phyloP scores from a whole-genome alignment of 1,140 invertebrate species.

The Drosophila pachea region DNA sequence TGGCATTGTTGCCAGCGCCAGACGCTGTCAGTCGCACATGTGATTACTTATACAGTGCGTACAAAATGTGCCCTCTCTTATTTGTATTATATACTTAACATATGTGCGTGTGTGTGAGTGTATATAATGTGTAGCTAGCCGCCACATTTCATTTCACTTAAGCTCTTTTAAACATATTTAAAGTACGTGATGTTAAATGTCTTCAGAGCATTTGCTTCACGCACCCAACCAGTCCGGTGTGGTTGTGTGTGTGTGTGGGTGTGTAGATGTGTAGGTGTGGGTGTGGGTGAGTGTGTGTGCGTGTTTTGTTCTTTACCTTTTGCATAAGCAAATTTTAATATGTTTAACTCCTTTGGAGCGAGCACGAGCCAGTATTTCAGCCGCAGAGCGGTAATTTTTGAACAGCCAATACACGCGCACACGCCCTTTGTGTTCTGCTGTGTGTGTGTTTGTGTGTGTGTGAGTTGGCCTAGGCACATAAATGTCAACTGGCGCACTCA shows the following conservation, averaged over 20 bases:
- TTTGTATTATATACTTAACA: not conserved
- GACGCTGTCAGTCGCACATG: slow-evolving; percentile 37
- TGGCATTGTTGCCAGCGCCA: slow-evolving; percentile 28
- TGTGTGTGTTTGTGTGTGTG: slow-evolving; percentile 31
- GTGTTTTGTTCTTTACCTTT: slow-evolving; percentile 42
- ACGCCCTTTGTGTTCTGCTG: not conserved
- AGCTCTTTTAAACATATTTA: slow-evolving; percentile 75
- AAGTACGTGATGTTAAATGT: slow-evolving; percentile 72
- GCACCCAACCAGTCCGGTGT: slow-evolving; percentile 13
- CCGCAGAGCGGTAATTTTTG: slow-evolving; percentile 46
- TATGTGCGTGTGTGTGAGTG: slow-evolving; percentile 17
- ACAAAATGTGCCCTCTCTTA: not conserved
- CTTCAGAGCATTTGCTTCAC: slow-evolving; percentile 52
- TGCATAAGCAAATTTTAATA: slow-evolving; percentile 74
- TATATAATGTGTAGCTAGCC: slow-evolving; percentile 18
- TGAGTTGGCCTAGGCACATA: slow-evolving; percentile 59
- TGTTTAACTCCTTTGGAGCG: slow-evolving; percentile 68
- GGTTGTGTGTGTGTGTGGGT: not conserved
- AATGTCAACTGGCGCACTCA: slow-evolving; percentile 70
- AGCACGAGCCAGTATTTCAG: slow-evolving; percentile 25
- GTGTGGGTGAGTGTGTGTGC: slow-evolving; percentile 5
- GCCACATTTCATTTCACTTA: slow-evolving; percentile 64
- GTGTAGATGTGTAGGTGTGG: too few species aligned
- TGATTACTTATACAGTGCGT: slow-evolving; percentile 16
- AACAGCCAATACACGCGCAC: too few species aligned